Evolutionary conservation across 2,113 vertebrate genomes (phyloP).

Genomic region (Rhynchomys soricoides): DNA sequence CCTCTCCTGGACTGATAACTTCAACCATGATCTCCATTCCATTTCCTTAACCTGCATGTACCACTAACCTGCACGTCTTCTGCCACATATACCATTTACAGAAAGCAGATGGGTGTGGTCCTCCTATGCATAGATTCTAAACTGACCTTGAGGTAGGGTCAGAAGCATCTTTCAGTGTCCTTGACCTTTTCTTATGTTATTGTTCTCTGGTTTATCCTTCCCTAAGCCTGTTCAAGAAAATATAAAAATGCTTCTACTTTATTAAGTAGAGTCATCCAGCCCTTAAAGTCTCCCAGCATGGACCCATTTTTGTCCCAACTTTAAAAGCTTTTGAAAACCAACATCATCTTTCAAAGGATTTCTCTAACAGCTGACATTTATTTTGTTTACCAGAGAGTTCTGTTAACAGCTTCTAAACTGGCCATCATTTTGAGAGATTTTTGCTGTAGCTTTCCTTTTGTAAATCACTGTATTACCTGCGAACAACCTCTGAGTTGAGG

Average conservation of each 20-base stretch:
- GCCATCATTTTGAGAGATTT: neutral
- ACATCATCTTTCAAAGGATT: neutral
- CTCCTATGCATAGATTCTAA: neutral
- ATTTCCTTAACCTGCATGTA: neutral
- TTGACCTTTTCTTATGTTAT: neutral
- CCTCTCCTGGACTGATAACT: neutral
- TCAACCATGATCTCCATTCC: neutral
- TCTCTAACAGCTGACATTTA: neutral
- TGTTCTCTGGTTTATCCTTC: neutral
- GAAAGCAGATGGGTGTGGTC: neutral
- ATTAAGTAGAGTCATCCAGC: neutral
- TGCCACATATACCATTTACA: neutral
- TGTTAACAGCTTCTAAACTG: neutral
- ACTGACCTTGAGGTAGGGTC: neutral
- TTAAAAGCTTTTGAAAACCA: neutral
- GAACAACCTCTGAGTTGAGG: neutral
- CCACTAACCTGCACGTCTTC: neutral
- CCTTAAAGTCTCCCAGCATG: neutral
- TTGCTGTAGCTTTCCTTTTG: neutral
- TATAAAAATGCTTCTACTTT: neutral
- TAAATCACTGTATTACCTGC: neutral
- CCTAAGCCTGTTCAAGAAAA: neutral
- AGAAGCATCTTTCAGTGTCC: neutral
- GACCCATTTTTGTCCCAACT: neutral
- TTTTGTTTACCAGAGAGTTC: constrained; percentile 1